Conservation (phyloP, 2,888 invertebrate species). For the Phlogophora meticulosa region DNA sequence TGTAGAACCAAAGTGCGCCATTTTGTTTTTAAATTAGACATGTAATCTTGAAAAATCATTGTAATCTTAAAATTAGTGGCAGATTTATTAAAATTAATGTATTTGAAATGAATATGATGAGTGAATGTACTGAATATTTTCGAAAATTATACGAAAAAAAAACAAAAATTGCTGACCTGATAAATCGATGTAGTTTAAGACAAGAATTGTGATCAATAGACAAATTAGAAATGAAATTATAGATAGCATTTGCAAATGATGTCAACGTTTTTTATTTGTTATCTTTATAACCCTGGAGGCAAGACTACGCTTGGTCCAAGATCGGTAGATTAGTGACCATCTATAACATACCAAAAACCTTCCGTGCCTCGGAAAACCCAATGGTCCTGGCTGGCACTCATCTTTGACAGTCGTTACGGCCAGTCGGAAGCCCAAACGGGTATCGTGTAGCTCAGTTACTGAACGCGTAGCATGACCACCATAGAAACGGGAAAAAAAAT, state of each 20-base stretch:
- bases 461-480: too few relatives aligned
- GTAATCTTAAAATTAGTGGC: slow-evolving; percentile 27
- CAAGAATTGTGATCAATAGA: slow-evolving; percentile 55
- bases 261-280: slow-evolving; percentile 38
- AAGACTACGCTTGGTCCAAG: too few relatives aligned
- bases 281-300: too few relatives aligned
- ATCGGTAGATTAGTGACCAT: too few relatives aligned
- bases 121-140: slow-evolving; percentile 43
- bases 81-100: slow-evolving; percentile 24
- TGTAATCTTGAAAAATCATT: slow-evolving; percentile 16
- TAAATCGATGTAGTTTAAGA: slow-evolving; percentile 49
- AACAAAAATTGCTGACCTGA: slow-evolving; percentile 44
- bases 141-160: slow-evolving; percentile 4
- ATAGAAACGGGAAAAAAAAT: too few relatives aligned
- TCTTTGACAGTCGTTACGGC: too few relatives aligned
- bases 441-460: too few relatives aligned
- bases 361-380: too few relatives aligned
- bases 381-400: too few relatives aligned
- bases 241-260: slow-evolving; percentile 59
- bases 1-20: slow-evolving; percentile 13
- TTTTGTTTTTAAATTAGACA: slow-evolving; percentile 8
- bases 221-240: slow-evolving; percentile 62
- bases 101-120: slow-evolving; percentile 45
- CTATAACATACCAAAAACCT: too few relatives aligned
- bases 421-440: too few relatives aligned